Percentiles rank a stretch among this genome's conserved stretches.
phyloP scores from a whole-genome alignment of 2,113 vertebrate species.

The Aegotheles bennettii region DNA sequence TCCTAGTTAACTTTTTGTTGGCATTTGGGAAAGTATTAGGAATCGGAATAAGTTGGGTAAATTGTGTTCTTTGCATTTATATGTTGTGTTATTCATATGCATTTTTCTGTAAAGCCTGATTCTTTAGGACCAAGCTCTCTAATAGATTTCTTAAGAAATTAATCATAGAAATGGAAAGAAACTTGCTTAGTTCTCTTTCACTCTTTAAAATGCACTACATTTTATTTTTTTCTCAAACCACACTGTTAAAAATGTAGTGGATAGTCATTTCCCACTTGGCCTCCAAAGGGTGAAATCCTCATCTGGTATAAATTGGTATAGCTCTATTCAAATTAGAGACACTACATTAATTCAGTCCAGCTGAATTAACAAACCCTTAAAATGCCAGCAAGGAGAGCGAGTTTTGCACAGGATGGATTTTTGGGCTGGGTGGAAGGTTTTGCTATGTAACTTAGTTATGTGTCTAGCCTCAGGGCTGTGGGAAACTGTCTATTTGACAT shows the following conservation, averaged over 20 bases:
- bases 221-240: background rate
- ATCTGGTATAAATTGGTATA: slow-evolving; percentile 28
- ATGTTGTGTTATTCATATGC: background rate
- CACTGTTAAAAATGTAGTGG: background rate
- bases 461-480: background rate
- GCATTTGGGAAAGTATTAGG: background rate
- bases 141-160: background rate
- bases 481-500: slow-evolving; percentile 21
- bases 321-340: slow-evolving; percentile 19
- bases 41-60: background rate
- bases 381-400: background rate
- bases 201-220: background rate
- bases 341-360: slow-evolving; percentile 37
- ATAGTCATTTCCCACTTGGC: slow-evolving; percentile 32
- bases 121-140: background rate
- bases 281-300: slow-evolving; percentile 30
- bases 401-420: slow-evolving; percentile 17
- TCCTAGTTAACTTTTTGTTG: background rate
- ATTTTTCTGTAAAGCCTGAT: background rate
- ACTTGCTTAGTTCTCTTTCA: background rate
- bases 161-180: background rate
- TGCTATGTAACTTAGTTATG: background rate
- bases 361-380: slow-evolving; percentile 12
- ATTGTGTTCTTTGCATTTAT: background rate
- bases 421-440: background rate